Evolutionary conservation across 2,113 vertebrate genomes (phyloP).

Genomic region (Hydropotes inermis): DNA sequence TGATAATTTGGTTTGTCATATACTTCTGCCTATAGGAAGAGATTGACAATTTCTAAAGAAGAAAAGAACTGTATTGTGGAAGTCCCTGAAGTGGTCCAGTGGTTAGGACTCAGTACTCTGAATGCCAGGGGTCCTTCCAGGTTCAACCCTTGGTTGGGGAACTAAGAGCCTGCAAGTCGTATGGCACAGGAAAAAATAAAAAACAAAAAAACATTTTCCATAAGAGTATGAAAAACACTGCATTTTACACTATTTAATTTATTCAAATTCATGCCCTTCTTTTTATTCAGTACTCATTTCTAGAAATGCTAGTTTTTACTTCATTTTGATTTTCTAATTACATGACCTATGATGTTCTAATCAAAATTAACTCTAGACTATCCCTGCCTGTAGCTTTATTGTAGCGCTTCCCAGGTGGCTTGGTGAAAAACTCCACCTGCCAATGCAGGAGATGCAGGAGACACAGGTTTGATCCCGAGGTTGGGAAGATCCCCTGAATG

Average conservation of each 20-base stretch:
- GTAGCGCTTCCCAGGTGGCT: background rate
- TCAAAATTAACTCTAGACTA: background rate
- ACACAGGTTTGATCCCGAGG: background rate
- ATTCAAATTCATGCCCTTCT: background rate
- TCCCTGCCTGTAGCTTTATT: background rate
- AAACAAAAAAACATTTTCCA: background rate
- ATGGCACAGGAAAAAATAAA: background rate
- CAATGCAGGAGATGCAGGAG: background rate
- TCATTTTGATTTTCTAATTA: slow-evolving; percentile 21
- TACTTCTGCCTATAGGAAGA: background rate
- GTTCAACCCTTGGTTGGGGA: background rate
- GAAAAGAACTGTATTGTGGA: background rate
- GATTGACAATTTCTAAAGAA: background rate
- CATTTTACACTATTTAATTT: background rate
- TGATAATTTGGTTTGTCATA: background rate
- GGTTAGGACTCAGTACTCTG: background rate
- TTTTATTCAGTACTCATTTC: background rate
- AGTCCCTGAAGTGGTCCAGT: background rate
- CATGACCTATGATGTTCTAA: background rate
- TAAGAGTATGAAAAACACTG: background rate
- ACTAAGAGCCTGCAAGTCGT: background rate
- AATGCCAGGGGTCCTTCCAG: background rate
- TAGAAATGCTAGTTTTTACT: slow-evolving; percentile 4
- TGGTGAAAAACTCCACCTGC: background rate
- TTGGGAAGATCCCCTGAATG: background rate